A percentile compares a stretch with the other conserved stretches of the same genome.
Evolutionary conservation across 23 tunicate species (phyloP).

Genomic region (Clavelina lepadiformis): DNA sequence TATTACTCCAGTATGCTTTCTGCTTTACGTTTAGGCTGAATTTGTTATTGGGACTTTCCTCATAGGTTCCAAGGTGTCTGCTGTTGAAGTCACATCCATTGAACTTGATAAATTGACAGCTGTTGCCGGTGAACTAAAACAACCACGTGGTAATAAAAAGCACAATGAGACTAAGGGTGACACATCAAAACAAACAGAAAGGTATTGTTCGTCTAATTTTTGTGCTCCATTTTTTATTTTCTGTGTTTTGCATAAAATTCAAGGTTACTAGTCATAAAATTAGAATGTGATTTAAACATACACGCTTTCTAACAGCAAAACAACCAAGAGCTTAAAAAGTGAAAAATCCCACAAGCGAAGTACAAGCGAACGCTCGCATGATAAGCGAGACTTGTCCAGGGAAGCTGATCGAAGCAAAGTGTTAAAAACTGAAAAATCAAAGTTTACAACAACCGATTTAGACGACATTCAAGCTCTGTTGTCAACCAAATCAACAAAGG

Average conservation of each 20-base stretch:
- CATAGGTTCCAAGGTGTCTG: not conserved
- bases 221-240: no score
- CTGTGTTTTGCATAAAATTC: no score
- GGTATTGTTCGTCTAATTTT: no score
- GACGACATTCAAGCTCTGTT: constrained; percentile 87
- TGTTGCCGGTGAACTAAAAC: constrained; percentile 42
- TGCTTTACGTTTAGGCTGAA: no score
- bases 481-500: constrained; percentile 72
- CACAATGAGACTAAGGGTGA: constrained; percentile 1
- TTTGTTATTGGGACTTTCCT: no score
- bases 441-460: constrained; percentile 5
- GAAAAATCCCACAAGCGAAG: constrained; percentile 29
- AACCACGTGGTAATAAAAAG: not conserved
- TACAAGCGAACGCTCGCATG: constrained; percentile 23
- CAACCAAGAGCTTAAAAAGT: no score
- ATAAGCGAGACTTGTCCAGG: constrained; percentile 15
- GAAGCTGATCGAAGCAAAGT: no score
- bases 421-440: constrained; percentile 3
- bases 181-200: not conserved
- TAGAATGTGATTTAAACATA: no score
- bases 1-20: no score
- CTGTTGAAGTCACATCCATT: constrained; percentile 29
- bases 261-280: no score
- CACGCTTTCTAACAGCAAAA: no score
- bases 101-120: constrained; percentile 40